phyloP scores from a whole-genome alignment of 1,140 invertebrate genomes.

The Sinella curviseta region DNA sequence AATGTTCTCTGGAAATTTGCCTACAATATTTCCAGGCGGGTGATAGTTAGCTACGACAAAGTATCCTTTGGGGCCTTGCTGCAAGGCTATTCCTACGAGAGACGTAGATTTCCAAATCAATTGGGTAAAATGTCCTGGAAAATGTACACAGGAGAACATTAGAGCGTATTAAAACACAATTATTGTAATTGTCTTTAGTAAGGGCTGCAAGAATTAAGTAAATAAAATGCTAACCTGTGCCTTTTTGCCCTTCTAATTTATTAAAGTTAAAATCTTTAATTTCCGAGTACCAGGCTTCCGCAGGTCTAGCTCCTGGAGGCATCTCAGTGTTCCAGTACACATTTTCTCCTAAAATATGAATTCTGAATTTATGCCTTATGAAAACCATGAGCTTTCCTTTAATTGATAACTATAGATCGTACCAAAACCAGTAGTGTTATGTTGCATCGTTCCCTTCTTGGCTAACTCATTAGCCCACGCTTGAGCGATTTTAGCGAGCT shows the following conservation, averaged over 20 bases:
- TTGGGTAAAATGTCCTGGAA: slow-evolving; percentile 43
- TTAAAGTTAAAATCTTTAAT: slow-evolving; percentile 38
- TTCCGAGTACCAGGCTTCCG: slow-evolving; percentile 41
- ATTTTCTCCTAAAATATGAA: slow-evolving; percentile 36
- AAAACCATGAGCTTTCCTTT: background rate
- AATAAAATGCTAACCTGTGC: slow-evolving; percentile 23
- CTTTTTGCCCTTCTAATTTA: slow-evolving; percentile 26
- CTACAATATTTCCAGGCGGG: slow-evolving; percentile 80
- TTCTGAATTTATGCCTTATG: background rate
- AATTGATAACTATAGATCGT: background rate
- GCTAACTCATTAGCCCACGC: slow-evolving; percentile 79
- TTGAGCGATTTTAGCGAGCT: slow-evolving; percentile 71
- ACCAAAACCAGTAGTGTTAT: slow-evolving; percentile 52
- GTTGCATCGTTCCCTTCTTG: slow-evolving; percentile 67
- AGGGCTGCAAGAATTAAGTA: background rate
- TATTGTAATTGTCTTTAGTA: background rate
- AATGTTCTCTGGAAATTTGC: slow-evolving; percentile 54
- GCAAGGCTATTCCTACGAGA: slow-evolving; percentile 77
- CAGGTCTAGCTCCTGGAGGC: background rate
- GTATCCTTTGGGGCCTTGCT: slow-evolving; percentile 68
- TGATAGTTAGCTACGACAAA: slow-evolving; percentile 83
- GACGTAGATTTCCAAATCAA: slow-evolving; percentile 72
- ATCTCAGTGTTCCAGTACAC: slow-evolving; percentile 31
- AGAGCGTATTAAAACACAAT: too few relatives aligned
- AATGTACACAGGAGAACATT: background rate